These are phyloP conservation scores for Rhorus exstirpatorius DNA, from an alignment of 2,888 invertebrate species.

Conservation along the genomic window DNA sequence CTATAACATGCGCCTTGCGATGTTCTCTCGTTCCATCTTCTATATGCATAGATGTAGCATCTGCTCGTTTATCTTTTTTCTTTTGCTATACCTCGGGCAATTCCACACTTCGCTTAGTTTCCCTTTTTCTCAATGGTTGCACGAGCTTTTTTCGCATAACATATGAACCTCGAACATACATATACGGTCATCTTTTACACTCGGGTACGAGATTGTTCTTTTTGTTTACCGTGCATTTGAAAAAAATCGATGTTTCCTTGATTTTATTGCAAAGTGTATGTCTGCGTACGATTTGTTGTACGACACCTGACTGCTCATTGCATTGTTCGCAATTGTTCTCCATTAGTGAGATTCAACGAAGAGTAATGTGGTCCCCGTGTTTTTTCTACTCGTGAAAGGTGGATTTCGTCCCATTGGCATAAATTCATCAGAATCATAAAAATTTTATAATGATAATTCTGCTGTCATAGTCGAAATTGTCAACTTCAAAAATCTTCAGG, in stretches of 20 bases:
- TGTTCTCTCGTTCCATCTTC: conserved; percentile 7
- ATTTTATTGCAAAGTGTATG: background rate
- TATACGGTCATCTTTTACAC: too few species aligned
- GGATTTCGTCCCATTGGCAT: background rate
- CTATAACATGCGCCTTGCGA: conserved; percentile 70
- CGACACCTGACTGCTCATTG: background rate
- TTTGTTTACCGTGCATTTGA: background rate
- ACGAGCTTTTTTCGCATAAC: background rate
- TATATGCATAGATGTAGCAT: conserved; percentile 13
- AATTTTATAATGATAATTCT: background rate
- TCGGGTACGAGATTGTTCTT: background rate
- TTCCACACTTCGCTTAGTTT: conserved; percentile 16
- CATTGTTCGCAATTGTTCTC: background rate
- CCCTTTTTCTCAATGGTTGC: background rate
- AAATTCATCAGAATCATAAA: background rate
- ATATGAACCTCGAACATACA: background rate
- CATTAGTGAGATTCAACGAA: background rate
- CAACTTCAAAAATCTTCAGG: too few species aligned
- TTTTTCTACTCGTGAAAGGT: background rate
- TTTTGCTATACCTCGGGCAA: conserved; percentile 2
- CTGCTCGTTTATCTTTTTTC: background rate
- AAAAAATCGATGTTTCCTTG: background rate
- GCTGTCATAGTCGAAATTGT: too few species aligned
- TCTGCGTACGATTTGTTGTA: background rate
- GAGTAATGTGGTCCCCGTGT: too few species aligned